These are phyloP conservation scores for Sebastes cheni DNA, from an alignment of 2,797 vertebrate species.

Conservation along the genomic window DNA sequence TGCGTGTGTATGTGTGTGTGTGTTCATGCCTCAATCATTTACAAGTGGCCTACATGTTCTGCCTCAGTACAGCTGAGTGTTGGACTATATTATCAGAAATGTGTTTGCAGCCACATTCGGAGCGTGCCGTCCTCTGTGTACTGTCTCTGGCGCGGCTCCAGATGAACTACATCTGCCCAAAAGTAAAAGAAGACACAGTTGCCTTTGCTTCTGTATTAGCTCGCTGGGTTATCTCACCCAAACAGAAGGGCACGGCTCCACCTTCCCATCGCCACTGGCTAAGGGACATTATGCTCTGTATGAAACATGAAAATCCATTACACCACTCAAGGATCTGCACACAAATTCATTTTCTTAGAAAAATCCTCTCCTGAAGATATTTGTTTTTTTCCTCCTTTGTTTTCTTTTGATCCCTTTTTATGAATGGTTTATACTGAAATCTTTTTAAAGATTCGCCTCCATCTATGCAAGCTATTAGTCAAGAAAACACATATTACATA, in stretches of 20 bases:
- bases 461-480: neutral
- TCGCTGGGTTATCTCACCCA: slow-evolving; percentile 55
- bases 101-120: slow-evolving; percentile 36
- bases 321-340: slow-evolving; percentile 28
- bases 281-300: slow-evolving; percentile 19
- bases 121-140: slow-evolving; percentile 22
- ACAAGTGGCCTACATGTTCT: slow-evolving; percentile 16
- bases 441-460: neutral
- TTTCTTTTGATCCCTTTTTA: slow-evolving; percentile 4
- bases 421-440: neutral
- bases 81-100: slow-evolving; percentile 47
- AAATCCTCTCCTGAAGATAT: neutral
- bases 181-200: slow-evolving; percentile 35
- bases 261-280: slow-evolving; percentile 28
- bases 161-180: slow-evolving; percentile 44
- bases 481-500: neutral
- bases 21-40: slow-evolving; percentile 13
- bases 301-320: slow-evolving; percentile 41
- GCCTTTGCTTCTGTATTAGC: slow-evolving; percentile 45
- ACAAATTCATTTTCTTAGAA: neutral
- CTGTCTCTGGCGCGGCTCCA: slow-evolving; percentile 37
- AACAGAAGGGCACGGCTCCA: slow-evolving; percentile 54
- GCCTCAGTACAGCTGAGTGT: slow-evolving; percentile 20
- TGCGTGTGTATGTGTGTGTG: neutral
- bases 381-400: neutral